Evolutionary conservation across 2,113 vertebrate genomes (phyloP).

Genomic region (Chunga burmeisteri): DNA sequence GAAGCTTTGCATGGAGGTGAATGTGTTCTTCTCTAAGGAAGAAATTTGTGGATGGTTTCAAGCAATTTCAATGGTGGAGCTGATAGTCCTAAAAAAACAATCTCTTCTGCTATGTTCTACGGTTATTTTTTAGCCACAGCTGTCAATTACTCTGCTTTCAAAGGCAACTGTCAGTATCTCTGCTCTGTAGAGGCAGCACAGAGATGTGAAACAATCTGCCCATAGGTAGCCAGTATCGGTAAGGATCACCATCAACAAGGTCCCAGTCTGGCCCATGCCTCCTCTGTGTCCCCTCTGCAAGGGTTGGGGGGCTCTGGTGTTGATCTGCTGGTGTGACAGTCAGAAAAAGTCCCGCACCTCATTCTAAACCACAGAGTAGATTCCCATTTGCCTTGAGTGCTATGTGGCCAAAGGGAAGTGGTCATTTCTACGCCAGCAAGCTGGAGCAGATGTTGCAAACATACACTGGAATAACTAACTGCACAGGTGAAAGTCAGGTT

Average conservation of each 20-base stretch:
- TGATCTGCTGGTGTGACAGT: not conserved
- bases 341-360: not conserved
- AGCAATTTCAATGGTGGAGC: not conserved
- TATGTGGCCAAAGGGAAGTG: not conserved
- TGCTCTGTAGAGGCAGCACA: not conserved
- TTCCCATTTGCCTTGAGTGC: not conserved
- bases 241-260: not conserved
- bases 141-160: not conserved
- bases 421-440: not conserved
- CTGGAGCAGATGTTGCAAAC: not conserved
- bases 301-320: no score
- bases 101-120: not conserved
- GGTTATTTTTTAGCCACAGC: constrained; percentile 1
- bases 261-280: rapidly evolving
- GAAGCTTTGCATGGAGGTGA: not conserved
- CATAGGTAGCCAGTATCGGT: not conserved
- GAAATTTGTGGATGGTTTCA: constrained; percentile 38
- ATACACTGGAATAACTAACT: not conserved
- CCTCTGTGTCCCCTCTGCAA: not conserved
- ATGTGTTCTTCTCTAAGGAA: not conserved
- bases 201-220: not conserved
- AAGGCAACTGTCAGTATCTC: not conserved
- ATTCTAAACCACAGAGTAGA: not conserved
- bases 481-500: not conserved
- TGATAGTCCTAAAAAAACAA: not conserved